phyloP scores from a whole-genome alignment of 2,888 invertebrate genomes.

The Leucoptera coffeella region DNA sequence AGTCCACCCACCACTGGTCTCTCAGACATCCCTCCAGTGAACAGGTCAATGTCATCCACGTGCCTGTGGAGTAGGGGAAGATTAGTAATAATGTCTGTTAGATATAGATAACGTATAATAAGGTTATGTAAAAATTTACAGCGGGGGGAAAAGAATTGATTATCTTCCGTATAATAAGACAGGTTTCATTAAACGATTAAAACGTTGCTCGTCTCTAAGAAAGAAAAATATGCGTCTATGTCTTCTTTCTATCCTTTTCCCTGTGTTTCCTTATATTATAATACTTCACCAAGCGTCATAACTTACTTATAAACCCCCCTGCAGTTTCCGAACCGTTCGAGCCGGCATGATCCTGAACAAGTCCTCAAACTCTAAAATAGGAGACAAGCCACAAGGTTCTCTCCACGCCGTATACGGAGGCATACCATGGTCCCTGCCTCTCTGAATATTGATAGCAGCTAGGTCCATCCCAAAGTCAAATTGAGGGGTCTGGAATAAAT shows the following conservation, averaged over 20 bases:
- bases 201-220: no score
- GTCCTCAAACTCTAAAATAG: conserved; percentile 63
- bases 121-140: background rate
- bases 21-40: conserved; percentile 78
- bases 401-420: conserved; percentile 76
- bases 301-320: conserved; percentile 48
- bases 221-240: no score
- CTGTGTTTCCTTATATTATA: background rate
- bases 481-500: conserved; percentile 67
- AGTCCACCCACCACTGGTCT: conserved; percentile 72
- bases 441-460: conserved; percentile 81
- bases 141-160: no score
- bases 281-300: background rate
- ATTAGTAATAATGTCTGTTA: background rate
- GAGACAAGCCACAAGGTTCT: conserved; percentile 67
- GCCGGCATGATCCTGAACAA: conserved; percentile 61
- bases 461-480: conserved; percentile 78
- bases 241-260: background rate
- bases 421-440: conserved; percentile 80
- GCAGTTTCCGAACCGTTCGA: conserved; percentile 57
- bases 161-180: no score
- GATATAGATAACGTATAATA: conserved; percentile 4
- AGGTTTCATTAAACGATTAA: no score
- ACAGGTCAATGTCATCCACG: conserved; percentile 79
- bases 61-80: conserved; percentile 35